These are phyloP conservation scores for Neotoma lepida DNA, from an alignment of 2,113 vertebrate genomes.

Conservation along the genomic window DNA sequence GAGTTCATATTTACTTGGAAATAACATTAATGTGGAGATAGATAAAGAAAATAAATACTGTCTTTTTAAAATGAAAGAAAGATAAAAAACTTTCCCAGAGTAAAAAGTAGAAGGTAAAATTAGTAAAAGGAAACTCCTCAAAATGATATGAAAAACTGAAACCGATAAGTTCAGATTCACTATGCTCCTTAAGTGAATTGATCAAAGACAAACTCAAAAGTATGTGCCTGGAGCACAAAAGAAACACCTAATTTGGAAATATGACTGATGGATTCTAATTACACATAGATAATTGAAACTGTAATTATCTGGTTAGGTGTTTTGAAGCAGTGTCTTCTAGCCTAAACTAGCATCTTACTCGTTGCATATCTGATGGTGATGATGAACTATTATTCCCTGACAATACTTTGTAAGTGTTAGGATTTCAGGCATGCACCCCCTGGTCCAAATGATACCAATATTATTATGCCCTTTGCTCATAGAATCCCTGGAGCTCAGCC, in stretches of 20 bases:
- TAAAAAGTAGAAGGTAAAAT: background rate
- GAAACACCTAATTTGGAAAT: background rate
- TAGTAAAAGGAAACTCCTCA: background rate
- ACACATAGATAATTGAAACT: background rate
- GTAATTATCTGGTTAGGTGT: background rate
- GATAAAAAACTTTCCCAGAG: background rate
- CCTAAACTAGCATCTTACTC: background rate
- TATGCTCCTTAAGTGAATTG: background rate
- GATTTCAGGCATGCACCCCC: background rate
- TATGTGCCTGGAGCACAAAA: background rate
- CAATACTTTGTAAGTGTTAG: background rate
- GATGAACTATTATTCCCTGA: background rate
- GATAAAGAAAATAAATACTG: background rate
- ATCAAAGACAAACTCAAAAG: background rate
- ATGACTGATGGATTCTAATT: background rate
- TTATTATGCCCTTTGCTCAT: background rate
- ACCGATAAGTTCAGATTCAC: background rate
- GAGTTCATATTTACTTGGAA: background rate
- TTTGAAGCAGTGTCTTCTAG: background rate
- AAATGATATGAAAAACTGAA: background rate
- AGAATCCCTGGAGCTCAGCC: too few relatives aligned
- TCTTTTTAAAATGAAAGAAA: background rate
- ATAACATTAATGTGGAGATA: background rate
- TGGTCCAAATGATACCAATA: background rate
- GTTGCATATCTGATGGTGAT: background rate